Conservation (phyloP, 2,797 vertebrate genomes). For the Anguilla anguilla region DNA sequence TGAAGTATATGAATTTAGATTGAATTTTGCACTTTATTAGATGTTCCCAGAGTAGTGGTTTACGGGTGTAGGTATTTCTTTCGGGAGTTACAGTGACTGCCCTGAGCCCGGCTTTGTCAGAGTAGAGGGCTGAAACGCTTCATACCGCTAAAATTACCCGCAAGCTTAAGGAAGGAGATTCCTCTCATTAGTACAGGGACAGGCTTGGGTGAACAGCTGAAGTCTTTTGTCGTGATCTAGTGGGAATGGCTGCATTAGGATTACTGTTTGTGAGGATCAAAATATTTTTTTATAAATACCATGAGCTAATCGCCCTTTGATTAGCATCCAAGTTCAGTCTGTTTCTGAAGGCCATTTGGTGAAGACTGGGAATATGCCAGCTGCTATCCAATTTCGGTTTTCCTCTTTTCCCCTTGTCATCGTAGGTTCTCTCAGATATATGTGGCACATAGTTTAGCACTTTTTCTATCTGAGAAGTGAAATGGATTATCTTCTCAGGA, state of each 20-base stretch:
- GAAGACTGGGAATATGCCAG: background rate
- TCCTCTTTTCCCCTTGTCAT: background rate
- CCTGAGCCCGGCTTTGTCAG: conserved; percentile 24
- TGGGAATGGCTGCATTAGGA: background rate
- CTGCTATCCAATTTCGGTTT: background rate
- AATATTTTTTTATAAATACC: background rate
- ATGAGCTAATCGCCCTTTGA: background rate
- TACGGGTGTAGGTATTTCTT: conserved; percentile 15
- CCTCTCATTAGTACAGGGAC: conserved; percentile 36
- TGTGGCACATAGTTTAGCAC: background rate
- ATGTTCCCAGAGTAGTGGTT: conserved; percentile 51
- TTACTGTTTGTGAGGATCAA: background rate
- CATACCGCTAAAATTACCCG: conserved; percentile 31
- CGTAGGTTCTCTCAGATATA: background rate
- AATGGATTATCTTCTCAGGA: background rate
- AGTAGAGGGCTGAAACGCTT: conserved; percentile 34
- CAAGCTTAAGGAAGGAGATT: conserved; percentile 22
- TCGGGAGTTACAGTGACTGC: background rate
- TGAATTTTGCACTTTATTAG: conserved; percentile 53
- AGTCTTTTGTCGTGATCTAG: conserved; percentile 13
- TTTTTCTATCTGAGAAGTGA: background rate
- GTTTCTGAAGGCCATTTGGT: background rate
- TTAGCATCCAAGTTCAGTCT: background rate
- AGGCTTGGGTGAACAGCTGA: conserved; percentile 35
- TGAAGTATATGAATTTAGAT: conserved; percentile 53